Base-by-base conservation (phyloP, 2,797 vertebrate genomes). In the Mycteria americana region DNA sequence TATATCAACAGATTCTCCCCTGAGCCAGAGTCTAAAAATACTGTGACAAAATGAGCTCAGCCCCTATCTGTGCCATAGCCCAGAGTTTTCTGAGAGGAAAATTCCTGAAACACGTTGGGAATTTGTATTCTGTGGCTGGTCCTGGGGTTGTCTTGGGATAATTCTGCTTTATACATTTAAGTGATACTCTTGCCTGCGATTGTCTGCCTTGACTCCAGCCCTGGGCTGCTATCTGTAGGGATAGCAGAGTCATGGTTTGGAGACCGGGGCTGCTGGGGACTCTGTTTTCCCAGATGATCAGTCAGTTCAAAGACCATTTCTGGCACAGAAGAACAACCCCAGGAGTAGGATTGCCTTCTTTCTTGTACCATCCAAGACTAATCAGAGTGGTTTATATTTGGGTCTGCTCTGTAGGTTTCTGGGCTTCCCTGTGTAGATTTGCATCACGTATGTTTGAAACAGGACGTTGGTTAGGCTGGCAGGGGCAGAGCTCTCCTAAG, bases 1-100 rank as follows among this genome's bases (percentile, higher is more conserved):
- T 46, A 2, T 35, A 88, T 33, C 70, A 65, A 81, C 64, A 75
- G 64, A 59, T 62, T 69, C 73, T 57, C 59, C 60, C 73, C 56
- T 31, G 88, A 94, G 95, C 62, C 62, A 48, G 74, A 23, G 54
- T 39, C 82, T 95, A 83, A 93, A 94, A 93, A 73, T 68, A 88
- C 63, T 4, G 53, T 19, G 57, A 15, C 7, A 9, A 31, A 68
- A 57, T 33, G 81, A 87, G 74, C 90, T 81, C 78, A 81, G 70
- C 62, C 67, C 23, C 7, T 8, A 0, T 8, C 33, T 37, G 43
- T 53, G 82, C 64, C 74, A 33, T 1, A n/a, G 90, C 78, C 35
- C 8, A 1, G 73, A 22, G 35, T 23, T 72, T 25, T 73, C 80
- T 2, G 8, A 60, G 75, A 59, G 88, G 63, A 46, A 19, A 68